A percentile compares a stretch with the other conserved stretches of the same genome.
These are phyloP conservation scores for Aphelenchoides besseyi DNA, from an alignment of 1,140 invertebrate genomes.

Conservation along the genomic window DNA sequence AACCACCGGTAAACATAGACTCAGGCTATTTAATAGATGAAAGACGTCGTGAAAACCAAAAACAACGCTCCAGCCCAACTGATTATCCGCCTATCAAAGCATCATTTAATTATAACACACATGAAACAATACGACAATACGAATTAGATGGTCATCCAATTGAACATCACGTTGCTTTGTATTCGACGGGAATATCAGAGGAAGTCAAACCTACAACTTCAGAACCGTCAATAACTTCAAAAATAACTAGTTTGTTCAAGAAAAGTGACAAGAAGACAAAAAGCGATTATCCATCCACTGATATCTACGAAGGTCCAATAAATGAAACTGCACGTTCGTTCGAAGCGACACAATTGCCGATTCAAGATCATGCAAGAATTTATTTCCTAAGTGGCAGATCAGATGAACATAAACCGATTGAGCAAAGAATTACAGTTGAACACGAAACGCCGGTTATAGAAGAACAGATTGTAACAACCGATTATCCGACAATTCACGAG, in stretches of 20 bases:
- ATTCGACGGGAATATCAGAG: conserved; percentile 30
- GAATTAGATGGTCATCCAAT: conserved; percentile 14
- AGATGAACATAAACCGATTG: conserved; percentile 1
- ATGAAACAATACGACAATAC: background rate
- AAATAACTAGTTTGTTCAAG: conserved; percentile 21
- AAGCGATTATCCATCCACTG: conserved; percentile 22
- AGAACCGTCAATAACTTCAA: background rate
- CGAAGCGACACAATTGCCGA: conserved; percentile 6
- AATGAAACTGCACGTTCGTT: conserved; percentile 18
- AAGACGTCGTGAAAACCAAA: background rate
- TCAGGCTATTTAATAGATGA: background rate
- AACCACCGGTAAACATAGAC: background rate
- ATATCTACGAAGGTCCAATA: conserved; percentile 20
- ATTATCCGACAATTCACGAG: background rate
- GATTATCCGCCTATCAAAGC: conserved; percentile 2
- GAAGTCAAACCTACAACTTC: conserved; percentile 25
- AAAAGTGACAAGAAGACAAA: conserved; percentile 23
- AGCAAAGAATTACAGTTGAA: too few species aligned
- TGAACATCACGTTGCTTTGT: conserved; percentile 25
- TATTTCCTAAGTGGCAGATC: conserved; percentile 23
- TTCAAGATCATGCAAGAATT: conserved; percentile 10
- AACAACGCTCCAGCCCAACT: background rate
- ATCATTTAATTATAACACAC: background rate
- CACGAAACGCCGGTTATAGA: background rate
- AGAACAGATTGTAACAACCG: background rate